Conservation (phyloP, 1,140 invertebrate species). For the Habropoda laboriosa region DNA sequence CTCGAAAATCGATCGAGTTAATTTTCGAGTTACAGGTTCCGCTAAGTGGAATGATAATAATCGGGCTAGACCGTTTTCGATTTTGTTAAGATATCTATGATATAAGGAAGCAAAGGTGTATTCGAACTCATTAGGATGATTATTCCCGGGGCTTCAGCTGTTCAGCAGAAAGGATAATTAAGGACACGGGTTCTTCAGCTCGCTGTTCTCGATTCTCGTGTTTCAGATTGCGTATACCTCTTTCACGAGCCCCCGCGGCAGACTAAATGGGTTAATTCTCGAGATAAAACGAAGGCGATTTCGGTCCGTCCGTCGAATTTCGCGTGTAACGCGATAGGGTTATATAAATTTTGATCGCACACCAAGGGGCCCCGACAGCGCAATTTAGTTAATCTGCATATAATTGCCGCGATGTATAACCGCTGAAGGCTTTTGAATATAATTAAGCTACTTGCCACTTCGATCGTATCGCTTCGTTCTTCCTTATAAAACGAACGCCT, state of each 20-base stretch:
- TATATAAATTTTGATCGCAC: conserved; percentile 50
- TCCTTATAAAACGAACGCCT: conserved; percentile 10
- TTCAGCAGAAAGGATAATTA: conserved; percentile 41
- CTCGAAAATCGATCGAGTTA: background rate
- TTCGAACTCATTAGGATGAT: conserved; percentile 28
- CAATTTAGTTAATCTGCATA: conserved; percentile 55
- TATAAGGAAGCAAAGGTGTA: conserved; percentile 9
- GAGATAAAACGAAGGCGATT: conserved; percentile 42
- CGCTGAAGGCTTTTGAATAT: conserved; percentile 38
- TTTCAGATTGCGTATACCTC: conserved; percentile 41
- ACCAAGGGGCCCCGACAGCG: conserved; percentile 1
- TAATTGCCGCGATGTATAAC: conserved; percentile 44
- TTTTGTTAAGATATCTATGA: background rate
- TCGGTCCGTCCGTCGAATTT: conserved; percentile 40
- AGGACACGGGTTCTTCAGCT: conserved; percentile 35
- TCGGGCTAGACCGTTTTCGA: background rate
- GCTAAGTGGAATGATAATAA: no score
- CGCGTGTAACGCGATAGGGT: conserved; percentile 46
- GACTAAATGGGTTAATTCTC: conserved; percentile 46
- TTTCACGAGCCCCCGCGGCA: conserved; percentile 12
- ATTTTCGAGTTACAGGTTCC: background rate
- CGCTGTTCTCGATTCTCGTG: conserved; percentile 35
- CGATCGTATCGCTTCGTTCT: conserved; percentile 28
- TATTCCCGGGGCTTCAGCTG: conserved; percentile 18
- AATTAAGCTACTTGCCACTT: conserved; percentile 42